Evolutionary conservation across 2,797 vertebrate genomes (phyloP).

Genomic region (Pteronotus mesoamericanus): DNA sequence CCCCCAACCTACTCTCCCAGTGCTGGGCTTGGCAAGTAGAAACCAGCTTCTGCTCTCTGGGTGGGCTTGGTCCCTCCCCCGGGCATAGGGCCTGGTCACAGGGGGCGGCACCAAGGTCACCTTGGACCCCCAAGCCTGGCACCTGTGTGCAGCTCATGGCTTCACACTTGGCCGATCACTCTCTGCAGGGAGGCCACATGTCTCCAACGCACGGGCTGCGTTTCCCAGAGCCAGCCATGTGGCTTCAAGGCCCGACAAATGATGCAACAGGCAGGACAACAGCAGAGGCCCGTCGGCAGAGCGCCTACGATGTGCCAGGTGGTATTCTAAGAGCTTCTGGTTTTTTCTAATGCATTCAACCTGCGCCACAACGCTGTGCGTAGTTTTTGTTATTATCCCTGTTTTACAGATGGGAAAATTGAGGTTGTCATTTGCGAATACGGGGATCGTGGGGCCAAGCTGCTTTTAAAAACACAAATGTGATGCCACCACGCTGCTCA

Average conservation of each 20-base stretch:
- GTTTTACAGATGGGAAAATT: background rate
- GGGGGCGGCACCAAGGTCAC: background rate
- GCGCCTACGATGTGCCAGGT: accelerated
- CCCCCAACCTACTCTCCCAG: too few relatives aligned
- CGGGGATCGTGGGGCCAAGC: background rate
- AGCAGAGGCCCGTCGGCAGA: accelerated
- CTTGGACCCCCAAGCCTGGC: background rate
- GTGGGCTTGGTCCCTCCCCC: background rate
- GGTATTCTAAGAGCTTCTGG: background rate
- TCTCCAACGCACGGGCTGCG: accelerated
- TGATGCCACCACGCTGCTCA: background rate
- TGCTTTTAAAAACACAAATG: background rate
- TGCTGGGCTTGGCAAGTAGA: background rate
- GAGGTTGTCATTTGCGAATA: background rate
- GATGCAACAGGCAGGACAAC: too few relatives aligned
- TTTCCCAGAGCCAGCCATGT: background rate
- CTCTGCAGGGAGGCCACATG: background rate
- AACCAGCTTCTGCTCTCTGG: too few relatives aligned
- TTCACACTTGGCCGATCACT: background rate
- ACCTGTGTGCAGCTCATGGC: background rate
- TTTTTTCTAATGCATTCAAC: background rate
- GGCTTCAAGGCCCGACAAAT: background rate
- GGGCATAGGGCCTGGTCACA: background rate
- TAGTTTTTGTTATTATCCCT: background rate
- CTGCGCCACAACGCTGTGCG: too few relatives aligned